Evolutionary conservation across 2,888 invertebrate genomes (phyloP).

Genomic region (Andricus quercusramuli): DNA sequence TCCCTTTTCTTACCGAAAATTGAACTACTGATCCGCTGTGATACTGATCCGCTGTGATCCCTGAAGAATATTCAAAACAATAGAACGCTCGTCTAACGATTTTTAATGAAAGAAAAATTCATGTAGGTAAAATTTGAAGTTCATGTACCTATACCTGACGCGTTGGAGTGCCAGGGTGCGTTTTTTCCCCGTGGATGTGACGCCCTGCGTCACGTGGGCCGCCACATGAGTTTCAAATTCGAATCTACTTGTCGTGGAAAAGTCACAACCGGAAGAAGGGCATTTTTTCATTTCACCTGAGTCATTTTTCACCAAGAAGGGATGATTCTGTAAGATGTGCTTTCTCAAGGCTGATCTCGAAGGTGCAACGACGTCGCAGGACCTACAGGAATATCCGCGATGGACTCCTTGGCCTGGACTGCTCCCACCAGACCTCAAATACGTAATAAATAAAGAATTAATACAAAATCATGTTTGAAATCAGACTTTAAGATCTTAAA

Average conservation of each 20-base stretch:
- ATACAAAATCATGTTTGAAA: neutral
- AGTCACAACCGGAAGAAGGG: conserved; percentile 74
- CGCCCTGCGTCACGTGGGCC: conserved; percentile 78
- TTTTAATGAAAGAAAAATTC: neutral
- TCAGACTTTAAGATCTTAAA: neutral
- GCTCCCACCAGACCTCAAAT: conserved; percentile 70
- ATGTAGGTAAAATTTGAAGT: conserved; percentile 45
- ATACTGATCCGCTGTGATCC: neutral
- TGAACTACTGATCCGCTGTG: too few species aligned
- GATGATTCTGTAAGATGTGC: conserved; percentile 76
- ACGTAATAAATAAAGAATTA: conserved; percentile 22
- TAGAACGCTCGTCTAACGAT: neutral
- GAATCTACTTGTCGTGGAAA: conserved; percentile 75
- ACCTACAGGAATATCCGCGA: conserved; percentile 77
- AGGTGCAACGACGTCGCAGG: conserved; percentile 76
- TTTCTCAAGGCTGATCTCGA: conserved; percentile 77
- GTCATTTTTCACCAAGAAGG: conserved; percentile 63
- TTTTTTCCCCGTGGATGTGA: conserved; percentile 78
- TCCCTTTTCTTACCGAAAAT: too few species aligned
- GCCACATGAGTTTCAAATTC: conserved; percentile 78
- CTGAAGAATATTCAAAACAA: conserved; percentile 29
- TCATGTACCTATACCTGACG: conserved; percentile 78
- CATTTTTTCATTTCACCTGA: conserved; percentile 68
- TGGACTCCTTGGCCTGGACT: conserved; percentile 66
- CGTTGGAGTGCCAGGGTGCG: conserved; percentile 78